Percentiles rank a stretch among this genome's conserved stretches.
phyloP scores from a whole-genome alignment of 2,888 invertebrate genomes.

The Aquatica leii region DNA sequence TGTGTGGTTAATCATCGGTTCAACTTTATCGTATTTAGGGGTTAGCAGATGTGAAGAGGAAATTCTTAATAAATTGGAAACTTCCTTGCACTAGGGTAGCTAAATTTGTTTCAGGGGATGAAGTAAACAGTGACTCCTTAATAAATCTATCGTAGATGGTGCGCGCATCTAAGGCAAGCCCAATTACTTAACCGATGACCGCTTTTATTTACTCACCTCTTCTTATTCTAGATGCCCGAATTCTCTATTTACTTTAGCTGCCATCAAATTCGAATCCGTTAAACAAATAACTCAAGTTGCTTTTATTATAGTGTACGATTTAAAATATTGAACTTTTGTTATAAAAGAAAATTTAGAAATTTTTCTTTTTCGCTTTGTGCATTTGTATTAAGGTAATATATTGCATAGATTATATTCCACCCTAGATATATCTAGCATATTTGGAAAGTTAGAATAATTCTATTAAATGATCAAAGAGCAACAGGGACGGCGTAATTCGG shows the following conservation, averaged over 20 bases:
- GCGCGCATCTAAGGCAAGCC: constrained; percentile 50
- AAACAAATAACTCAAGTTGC: constrained; percentile 49
- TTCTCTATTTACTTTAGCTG: constrained; percentile 50
- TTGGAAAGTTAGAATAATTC: constrained; percentile 48
- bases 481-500: constrained; percentile 34
- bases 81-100: constrained; percentile 28
- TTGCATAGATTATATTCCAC: neutral
- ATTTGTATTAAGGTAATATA: too few relatives aligned
- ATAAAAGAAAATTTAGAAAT: constrained; percentile 8
- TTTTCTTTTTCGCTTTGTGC: neutral
- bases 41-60: constrained; percentile 32
- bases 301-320: constrained; percentile 29
- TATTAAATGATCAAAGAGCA: constrained; percentile 50
- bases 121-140: constrained; percentile 33
- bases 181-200: constrained; percentile 60
- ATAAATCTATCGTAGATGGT: constrained; percentile 32
- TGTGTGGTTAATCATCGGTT: constrained; percentile 12
- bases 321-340: constrained; percentile 6
- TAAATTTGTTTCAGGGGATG: constrained; percentile 25
- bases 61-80: constrained; percentile 37
- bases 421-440: constrained; percentile 42
- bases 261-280: constrained; percentile 52
- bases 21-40: constrained; percentile 11
- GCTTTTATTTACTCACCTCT: constrained; percentile 57
- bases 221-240: constrained; percentile 46